A percentile compares a stretch with the other conserved stretches of the same genome.
phyloP scores from a whole-genome alignment of 2,888 invertebrate species.

The Schizotus pectinicornis region DNA sequence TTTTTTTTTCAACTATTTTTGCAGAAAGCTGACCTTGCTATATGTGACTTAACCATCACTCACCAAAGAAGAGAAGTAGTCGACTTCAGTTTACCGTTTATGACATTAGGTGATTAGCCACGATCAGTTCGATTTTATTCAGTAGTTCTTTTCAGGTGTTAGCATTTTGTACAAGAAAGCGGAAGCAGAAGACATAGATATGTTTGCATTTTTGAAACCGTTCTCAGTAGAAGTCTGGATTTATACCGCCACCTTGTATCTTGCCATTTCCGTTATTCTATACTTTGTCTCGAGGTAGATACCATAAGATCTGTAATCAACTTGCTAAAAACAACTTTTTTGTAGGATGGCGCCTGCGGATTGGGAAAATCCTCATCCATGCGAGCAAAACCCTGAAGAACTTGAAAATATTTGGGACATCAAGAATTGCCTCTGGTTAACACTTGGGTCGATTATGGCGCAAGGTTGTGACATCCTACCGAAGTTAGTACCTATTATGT shows the following conservation, averaged over 20 bases:
- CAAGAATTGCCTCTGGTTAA: conserved; percentile 92
- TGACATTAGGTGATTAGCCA: conserved; percentile 76
- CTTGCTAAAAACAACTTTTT: conserved; percentile 31
- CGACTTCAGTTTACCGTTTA: conserved; percentile 97
- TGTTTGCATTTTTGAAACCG: conserved; percentile 90
- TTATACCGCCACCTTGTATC: conserved; percentile 84
- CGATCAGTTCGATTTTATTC: background rate
- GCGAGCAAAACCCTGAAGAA: conserved; percentile 83
- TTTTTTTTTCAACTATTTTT: conserved; percentile 41
- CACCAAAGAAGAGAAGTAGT: conserved; percentile 84
- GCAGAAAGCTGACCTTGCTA: conserved; percentile 92
- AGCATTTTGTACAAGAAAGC: conserved; percentile 87
- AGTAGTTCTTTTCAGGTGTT: conserved; percentile 63
- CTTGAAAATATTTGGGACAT: conserved; percentile 89
- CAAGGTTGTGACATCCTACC: conserved; percentile 94
- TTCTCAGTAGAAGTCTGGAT: conserved; percentile 88
- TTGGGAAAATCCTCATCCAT: conserved; percentile 94
- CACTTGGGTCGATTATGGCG: conserved; percentile 90
- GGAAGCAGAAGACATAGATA: conserved; percentile 75
- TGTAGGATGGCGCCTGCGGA: conserved; percentile 84
- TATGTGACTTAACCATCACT: conserved; percentile 95
- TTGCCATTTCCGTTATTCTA: conserved; percentile 80
- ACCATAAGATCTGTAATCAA: background rate
- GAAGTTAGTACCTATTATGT: conserved; percentile 64
- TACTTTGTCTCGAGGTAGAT: conserved; percentile 74